Evolutionary conservation across 2,888 invertebrate species (phyloP), one percentile per base, ranked within the genome.

Genomic region (Ashinkailepas kermadecensis): DNA sequence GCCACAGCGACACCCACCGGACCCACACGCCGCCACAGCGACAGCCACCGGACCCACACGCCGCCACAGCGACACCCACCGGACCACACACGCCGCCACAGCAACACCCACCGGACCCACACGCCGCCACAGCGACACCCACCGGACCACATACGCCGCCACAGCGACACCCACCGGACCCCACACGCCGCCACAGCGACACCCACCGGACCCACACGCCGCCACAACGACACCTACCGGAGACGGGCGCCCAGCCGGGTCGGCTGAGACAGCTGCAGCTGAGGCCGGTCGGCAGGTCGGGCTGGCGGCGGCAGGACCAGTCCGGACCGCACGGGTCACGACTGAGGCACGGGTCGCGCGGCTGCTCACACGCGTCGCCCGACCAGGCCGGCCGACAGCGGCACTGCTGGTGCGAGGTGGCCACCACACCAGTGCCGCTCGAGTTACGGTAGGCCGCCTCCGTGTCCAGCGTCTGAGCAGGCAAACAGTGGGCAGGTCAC

Each of bases 331-430:
- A 74, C 7, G 74, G 74, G 74, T 74, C 74, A 21, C 21, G 74
- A 12, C 4, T 12, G 18, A 2, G 54, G 21, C 74, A 74, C 56
- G 74, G 74, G 56, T 74, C 74, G 54, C 74, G 74, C 21, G 54
- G 21, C 74, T 15, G 54, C 56, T 54, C 21, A 21, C 74, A 74
- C 10, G 18, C 18, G 54, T 18, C 56, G 54, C 74, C 74, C 9
- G 56, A 18, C 74, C 74, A 74, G 54, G 74, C 74, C 10, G 74
- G 74, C 74, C 7, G 74, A 56, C 74, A 74, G 74, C 74, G 74
- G 21, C 74, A 74, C 56, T n/a, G 74, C 18, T 21, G 74, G 8
- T 74, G 56, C 21, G 74, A 74, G 15, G 74, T 23, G 74, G 74
- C 74, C 74, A 21, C 56, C 74, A 74, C 74, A 0, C 74, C 74